Conservation (phyloP, 23 tunicate species). For the Trididemnum nubilum region DNA sequence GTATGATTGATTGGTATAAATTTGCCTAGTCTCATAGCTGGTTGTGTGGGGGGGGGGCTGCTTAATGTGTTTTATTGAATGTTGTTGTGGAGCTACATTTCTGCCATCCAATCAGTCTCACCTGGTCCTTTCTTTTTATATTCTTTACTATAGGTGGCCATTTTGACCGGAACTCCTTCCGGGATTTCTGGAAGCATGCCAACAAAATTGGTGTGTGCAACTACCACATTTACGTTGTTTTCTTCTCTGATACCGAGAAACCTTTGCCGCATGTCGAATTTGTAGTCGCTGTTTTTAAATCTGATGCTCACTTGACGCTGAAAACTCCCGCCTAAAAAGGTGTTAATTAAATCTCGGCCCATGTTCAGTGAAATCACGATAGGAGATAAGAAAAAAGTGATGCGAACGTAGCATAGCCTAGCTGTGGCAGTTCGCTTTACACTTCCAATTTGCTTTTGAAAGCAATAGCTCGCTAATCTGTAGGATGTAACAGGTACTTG, state of each 20-base stretch:
- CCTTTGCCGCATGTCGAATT: constrained; percentile 66
- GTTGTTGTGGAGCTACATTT: too few species aligned
- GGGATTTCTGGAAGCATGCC: constrained; percentile 63
- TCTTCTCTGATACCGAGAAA: constrained; percentile 43
- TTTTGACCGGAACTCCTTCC: constrained; percentile 20
- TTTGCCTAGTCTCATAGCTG: not conserved
- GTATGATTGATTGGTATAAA: not conserved
- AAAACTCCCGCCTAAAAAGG: constrained; percentile 65
- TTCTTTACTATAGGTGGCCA: constrained; percentile 34
- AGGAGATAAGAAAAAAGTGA: too few species aligned
- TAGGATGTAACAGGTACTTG: too few species aligned
- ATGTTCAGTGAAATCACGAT: not conserved
- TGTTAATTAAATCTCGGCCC: too few species aligned
- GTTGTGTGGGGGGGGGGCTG: too few species aligned
- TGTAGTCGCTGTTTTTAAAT: constrained; percentile 48
- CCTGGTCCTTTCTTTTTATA: constrained; percentile 67
- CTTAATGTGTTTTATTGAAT: too few species aligned
- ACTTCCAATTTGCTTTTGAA: too few species aligned
- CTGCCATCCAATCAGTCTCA: not conserved
- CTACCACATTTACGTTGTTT: constrained; percentile 41
- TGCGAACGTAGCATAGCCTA: too few species aligned
- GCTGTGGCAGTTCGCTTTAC: too few species aligned
- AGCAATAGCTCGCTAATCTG: too few species aligned
- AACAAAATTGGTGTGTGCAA: constrained; percentile 55
- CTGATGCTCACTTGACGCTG: constrained; percentile 56